Conservation (phyloP, 2,113 vertebrate species). For the Scortum barcoo region DNA sequence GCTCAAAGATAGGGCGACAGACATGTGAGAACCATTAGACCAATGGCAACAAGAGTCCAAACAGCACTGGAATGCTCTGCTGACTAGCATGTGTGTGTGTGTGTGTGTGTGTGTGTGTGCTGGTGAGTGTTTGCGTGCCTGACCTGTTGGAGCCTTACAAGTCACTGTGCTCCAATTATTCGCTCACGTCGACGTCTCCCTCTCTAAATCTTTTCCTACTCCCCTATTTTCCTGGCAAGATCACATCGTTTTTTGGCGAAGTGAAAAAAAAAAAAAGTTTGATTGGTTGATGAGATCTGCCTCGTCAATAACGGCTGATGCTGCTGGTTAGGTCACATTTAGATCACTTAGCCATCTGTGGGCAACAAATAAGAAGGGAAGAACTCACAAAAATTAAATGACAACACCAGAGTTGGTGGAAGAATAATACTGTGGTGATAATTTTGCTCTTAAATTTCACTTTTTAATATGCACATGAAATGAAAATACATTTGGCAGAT, state of each 20-base stretch:
- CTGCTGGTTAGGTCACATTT: constrained; percentile 65
- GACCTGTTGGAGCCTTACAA: constrained; percentile 55
- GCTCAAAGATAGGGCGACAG: constrained; percentile 76
- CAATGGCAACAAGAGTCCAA: constrained; percentile 82
- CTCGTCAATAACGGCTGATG: constrained; percentile 63
- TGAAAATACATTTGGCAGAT: background rate
- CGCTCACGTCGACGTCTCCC: constrained; percentile 36
- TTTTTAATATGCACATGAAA: background rate
- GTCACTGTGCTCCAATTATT: constrained; percentile 64
- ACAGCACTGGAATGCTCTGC: constrained; percentile 79
- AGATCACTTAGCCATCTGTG: constrained; percentile 68
- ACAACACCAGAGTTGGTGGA: constrained; percentile 33
- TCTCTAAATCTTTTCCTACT: constrained; percentile 54
- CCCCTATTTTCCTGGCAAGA: constrained; percentile 60
- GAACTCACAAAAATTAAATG: constrained; percentile 43
- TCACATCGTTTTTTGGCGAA: constrained; percentile 47
- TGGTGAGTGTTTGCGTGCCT: constrained; percentile 25
- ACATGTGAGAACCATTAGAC: constrained; percentile 86
- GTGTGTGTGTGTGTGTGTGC: background rate
- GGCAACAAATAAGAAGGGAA: constrained; percentile 27
- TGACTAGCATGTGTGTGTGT: constrained; percentile 69
- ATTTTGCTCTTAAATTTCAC: background rate
- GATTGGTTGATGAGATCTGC: constrained; percentile 70
- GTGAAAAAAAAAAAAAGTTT: constrained; percentile 44
- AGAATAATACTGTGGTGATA: background rate